Evolutionary conservation across 2,113 vertebrate species (phyloP), one percentile per base, ranked within the genome.

Genomic region (Bothrops jararaca): DNA sequence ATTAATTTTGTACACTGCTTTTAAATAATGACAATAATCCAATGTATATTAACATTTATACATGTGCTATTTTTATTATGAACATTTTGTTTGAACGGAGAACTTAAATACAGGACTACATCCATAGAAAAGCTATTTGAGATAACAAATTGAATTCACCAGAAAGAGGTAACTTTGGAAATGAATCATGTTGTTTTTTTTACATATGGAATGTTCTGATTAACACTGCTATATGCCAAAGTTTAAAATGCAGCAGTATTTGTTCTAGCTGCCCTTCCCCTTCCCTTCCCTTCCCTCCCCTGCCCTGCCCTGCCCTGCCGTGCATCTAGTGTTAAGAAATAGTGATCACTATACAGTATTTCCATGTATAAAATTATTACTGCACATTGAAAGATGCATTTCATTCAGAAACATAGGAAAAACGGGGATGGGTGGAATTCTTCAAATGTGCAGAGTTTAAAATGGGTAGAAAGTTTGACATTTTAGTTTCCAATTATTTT

Each of bases 1-100:
- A 85, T 96, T 96, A 86, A 34, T 96, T 95, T 92, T 93, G 94
- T 74, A 89, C 48, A 88, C 74, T 94, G 52, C 90, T 96, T 95
- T 95, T 92, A 95, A 93, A 94, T 94, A 95, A 95, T 92, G 89
- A 54, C 24, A 52, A 22, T 56, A 52, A 57, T 12, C 34, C 50
- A 26, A 29, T 87, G 50, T 8, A 52, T 50, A 29, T 87, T 94
- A 85, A 29, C 88, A 58, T 89, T 85, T 86, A 89, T 60, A 23
- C 86, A 86, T 29, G 57, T 85, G 1, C 24, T 2, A 39, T 39
- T 69, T 88, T 42, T 91, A 24, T 56, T 85, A 3, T 54, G 7
- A 42, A 80, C 7, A 80, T 80, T 80, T 39, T 80, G 69, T 80
- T 42, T 80, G 74, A 80, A 80, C 6, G 22, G 34, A 80, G 2